phyloP scores from a whole-genome alignment of 2,113 vertebrate species.

The Mus pahari region DNA sequence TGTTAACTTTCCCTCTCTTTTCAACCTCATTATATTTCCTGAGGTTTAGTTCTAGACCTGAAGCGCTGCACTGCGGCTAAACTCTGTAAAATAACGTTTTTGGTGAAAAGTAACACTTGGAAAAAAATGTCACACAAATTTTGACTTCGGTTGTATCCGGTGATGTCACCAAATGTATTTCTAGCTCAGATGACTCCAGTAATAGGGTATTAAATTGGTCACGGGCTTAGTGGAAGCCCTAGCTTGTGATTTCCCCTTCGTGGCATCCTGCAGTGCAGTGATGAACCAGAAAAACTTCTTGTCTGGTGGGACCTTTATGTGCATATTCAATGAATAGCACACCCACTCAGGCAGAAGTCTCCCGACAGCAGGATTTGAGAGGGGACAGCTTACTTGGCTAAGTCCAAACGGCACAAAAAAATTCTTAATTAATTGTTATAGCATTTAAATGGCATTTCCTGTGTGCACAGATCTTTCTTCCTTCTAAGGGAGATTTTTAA shows the following conservation, averaged over 20 bases:
- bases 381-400: not conserved
- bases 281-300: conserved; percentile 38
- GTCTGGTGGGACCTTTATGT: not conserved
- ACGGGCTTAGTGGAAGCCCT: not conserved
- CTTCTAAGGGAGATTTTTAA: not conserved
- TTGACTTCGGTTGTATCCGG: conserved; percentile 25
- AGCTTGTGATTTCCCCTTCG: conserved; percentile 8
- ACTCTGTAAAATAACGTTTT: conserved; percentile 64
- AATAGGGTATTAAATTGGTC: conserved; percentile 67
- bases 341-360: not conserved
- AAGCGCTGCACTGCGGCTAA: conserved; percentile 43
- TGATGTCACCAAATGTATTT: conserved; percentile 69
- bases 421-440: not conserved
- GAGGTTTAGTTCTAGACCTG: conserved; percentile 60
- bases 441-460: not conserved
- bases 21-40: conserved; percentile 77
- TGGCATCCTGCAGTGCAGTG: not conserved
- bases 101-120: conserved; percentile 58
- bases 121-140: conserved; percentile 69
- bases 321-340: not conserved
- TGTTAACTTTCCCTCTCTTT: conserved; percentile 76
- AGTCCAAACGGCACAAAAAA: not conserved
- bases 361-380: not conserved
- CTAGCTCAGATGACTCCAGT: conserved; percentile 32
- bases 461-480: not conserved